These are phyloP conservation scores for Luidia sarsii DNA, from an alignment of 53 echinoderm and acorn worm genomes.

Conservation along the genomic window DNA sequence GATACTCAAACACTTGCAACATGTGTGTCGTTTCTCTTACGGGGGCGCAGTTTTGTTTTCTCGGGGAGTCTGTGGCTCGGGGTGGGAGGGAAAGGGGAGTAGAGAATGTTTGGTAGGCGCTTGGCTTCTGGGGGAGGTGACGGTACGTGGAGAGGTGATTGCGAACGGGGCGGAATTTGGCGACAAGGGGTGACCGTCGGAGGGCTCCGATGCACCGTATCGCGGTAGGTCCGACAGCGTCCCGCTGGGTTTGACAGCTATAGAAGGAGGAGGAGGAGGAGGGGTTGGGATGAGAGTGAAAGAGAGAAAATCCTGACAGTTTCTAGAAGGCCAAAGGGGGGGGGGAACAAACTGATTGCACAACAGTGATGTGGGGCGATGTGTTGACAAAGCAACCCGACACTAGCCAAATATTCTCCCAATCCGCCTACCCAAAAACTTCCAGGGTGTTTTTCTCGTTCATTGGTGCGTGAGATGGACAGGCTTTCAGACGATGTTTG, in stretches of 20 bases:
- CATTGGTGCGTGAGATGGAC: too few relatives aligned
- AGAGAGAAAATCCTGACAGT: too few relatives aligned
- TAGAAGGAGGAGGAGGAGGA: too few relatives aligned
- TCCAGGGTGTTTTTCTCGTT: too few relatives aligned
- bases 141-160: neutral
- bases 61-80: too few relatives aligned
- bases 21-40: constrained; percentile 40
- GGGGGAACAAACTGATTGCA: constrained; percentile 19
- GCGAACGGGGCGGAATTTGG: neutral
- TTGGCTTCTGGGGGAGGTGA: constrained; percentile 44
- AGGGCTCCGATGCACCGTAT: neutral
- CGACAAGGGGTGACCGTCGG: neutral
- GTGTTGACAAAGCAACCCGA: constrained; percentile 11
- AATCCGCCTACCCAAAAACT: too few relatives aligned
- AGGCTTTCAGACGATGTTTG: too few relatives aligned
- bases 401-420: neutral
- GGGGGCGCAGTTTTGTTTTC: neutral
- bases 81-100: too few relatives aligned
- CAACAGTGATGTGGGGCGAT: neutral
- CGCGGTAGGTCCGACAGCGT: constrained; percentile 12
- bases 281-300: too few relatives aligned
- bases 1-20: constrained; percentile 17
- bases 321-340: neutral
- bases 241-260: constrained; percentile 46
- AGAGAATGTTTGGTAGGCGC: too few relatives aligned